Conservation (phyloP, 2,113 vertebrate genomes). For the Rynchops niger region DNA sequence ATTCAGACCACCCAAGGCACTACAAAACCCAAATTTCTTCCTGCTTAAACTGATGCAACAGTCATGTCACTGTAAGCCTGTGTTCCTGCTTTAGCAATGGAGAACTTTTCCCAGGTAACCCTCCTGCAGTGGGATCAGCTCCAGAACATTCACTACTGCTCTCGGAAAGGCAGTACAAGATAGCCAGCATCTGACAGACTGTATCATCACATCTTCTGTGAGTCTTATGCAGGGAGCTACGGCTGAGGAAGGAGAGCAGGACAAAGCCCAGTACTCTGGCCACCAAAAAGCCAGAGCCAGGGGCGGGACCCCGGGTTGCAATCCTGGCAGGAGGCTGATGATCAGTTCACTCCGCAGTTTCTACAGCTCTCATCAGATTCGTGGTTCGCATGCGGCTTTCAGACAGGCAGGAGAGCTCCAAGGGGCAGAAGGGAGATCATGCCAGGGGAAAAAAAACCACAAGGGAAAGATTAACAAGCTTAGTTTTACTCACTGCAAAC, state of each 20-base stretch:
- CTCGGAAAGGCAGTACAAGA: background rate
- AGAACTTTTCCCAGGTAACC: background rate
- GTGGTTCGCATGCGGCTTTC: background rate
- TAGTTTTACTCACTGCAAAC: background rate
- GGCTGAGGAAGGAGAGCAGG: background rate
- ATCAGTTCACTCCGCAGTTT: slow-evolving; percentile 14
- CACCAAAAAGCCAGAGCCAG: background rate
- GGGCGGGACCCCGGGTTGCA: background rate
- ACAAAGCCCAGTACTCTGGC: background rate
- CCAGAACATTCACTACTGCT: background rate
- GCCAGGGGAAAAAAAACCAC: background rate
- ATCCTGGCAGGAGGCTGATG: background rate
- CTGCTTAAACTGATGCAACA: background rate
- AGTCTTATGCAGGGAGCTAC: background rate
- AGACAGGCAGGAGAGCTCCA: background rate
- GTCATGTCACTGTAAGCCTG: fast-evolving
- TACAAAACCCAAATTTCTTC: background rate
- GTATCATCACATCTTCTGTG: background rate
- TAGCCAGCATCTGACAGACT: background rate
- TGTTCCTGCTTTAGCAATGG: background rate
- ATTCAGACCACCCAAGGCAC: background rate
- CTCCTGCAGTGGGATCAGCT: background rate
- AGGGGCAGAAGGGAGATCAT: background rate
- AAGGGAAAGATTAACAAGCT: background rate
- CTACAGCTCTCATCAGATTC: background rate